A percentile compares a stretch with the other conserved stretches of the same genome.
Evolutionary conservation across 53 echinoderm and acorn worm species (phyloP).

Genomic region (Luidia sarsii): DNA sequence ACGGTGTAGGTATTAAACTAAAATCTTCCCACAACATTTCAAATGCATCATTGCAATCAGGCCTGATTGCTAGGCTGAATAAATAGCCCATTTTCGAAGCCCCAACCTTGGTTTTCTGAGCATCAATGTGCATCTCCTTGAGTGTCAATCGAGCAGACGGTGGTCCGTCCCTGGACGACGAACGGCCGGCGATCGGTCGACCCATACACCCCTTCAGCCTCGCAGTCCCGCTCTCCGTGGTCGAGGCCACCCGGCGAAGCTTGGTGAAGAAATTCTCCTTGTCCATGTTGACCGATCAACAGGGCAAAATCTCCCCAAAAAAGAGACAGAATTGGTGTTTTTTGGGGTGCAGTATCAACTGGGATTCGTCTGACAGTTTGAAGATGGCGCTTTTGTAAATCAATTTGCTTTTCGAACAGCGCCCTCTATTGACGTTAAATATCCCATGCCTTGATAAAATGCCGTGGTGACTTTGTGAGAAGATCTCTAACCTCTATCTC

Average conservation of each 20-base stretch:
- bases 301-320: no score
- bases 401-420: no score
- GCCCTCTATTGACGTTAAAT: conserved; percentile 8
- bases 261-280: conserved; percentile 65
- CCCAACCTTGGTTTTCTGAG: conserved; percentile 60
- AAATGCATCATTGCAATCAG: no score
- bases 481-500: no score
- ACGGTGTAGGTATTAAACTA: no score
- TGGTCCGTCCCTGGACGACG: conserved; percentile 7
- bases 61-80: no score
- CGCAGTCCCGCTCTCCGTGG: conserved; percentile 66
- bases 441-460: no score
- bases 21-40: no score
- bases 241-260: conserved; percentile 63
- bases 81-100: no score
- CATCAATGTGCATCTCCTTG: conserved; percentile 64
- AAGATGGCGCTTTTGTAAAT: neutral
- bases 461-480: neutral
- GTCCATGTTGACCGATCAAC: conserved; percentile 34
- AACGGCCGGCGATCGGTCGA: conserved; percentile 48
- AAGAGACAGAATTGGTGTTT: neutral
- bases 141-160: conserved; percentile 49
- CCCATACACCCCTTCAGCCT: conserved; percentile 62
- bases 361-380: neutral
- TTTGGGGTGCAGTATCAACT: neutral